Percentiles rank a stretch among this genome's conserved stretches.
phyloP scores from a whole-genome alignment of 2,888 invertebrate species.

The Spialia ferax region DNA sequence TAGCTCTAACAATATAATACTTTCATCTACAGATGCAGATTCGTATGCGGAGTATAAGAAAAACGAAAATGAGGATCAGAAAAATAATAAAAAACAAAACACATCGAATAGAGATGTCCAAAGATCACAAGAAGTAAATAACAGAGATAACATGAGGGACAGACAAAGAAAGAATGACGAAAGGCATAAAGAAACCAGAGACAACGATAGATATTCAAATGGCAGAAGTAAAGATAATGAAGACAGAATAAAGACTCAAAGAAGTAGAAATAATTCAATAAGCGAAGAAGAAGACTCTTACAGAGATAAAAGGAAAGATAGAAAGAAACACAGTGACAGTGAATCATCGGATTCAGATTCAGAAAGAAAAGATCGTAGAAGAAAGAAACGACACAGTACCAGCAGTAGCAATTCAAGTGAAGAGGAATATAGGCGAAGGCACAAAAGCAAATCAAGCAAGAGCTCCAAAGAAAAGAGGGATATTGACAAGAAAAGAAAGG shows the following conservation, averaged over 20 bases:
- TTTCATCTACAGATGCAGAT: conserved; percentile 85
- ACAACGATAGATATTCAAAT: conserved; percentile 56
- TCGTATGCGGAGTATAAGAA: conserved; percentile 91
- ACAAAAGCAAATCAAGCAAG: conserved; percentile 66
- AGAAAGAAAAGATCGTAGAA: conserved; percentile 47
- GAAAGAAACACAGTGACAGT: conserved; percentile 59
- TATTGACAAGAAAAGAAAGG: conserved; percentile 86
- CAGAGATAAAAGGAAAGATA: conserved; percentile 46
- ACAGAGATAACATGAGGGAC: conserved; percentile 46
- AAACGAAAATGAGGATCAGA: conserved; percentile 65
- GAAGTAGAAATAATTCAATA: conserved; percentile 55
- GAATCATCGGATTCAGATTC: conserved; percentile 64
- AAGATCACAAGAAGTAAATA: conserved; percentile 52
- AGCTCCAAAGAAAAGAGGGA: conserved; percentile 77
- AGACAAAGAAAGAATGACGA: conserved; percentile 48
- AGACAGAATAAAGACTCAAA: conserved; percentile 43
- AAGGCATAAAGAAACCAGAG: conserved; percentile 46
- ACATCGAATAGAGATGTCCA: conserved; percentile 50
- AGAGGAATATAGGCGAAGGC: conserved; percentile 52
- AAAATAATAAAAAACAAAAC: conserved; percentile 56
- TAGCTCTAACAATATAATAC: not conserved
- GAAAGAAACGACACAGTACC: conserved; percentile 47
- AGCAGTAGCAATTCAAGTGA: conserved; percentile 60
- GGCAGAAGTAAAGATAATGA: conserved; percentile 54
- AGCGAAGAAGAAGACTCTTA: conserved; percentile 50